Conservation (phyloP, 2,113 vertebrate genomes). For the Pao palembangensis region DNA sequence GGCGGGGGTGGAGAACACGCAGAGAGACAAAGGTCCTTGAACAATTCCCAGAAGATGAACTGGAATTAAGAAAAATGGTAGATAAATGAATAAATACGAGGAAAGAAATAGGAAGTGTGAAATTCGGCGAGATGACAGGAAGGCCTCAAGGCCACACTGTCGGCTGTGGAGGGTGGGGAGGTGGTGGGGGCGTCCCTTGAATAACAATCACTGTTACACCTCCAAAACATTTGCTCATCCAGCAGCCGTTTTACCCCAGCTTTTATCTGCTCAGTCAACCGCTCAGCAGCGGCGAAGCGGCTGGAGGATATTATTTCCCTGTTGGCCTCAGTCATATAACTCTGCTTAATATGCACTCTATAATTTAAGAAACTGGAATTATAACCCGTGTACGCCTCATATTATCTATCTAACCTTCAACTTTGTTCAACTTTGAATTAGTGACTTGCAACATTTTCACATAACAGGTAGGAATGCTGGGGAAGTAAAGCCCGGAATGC, state of each 20-base stretch:
- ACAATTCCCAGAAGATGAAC: constrained; percentile 72
- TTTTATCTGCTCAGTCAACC: constrained; percentile 80
- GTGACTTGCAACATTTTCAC: constrained; percentile 66
- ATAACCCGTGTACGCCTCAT: constrained; percentile 71
- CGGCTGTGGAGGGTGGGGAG: constrained; percentile 44
- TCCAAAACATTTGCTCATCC: constrained; percentile 80
- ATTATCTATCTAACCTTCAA: constrained; percentile 78
- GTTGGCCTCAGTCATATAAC: constrained; percentile 77
- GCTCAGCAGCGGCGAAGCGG: constrained; percentile 67
- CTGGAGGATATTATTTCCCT: constrained; percentile 82
- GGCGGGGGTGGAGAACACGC: constrained; percentile 40
- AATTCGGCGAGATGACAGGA: constrained; percentile 72
- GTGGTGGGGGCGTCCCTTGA: constrained; percentile 70
- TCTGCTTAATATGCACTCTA: constrained; percentile 80
- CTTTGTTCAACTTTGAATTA: constrained; percentile 77
- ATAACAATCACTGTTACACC: constrained; percentile 80
- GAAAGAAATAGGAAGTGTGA: constrained; percentile 62
- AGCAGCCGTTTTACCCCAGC: constrained; percentile 72
- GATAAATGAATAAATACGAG: constrained; percentile 70
- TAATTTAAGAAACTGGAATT: constrained; percentile 79
- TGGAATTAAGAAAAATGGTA: constrained; percentile 70
- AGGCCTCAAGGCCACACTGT: constrained; percentile 71
- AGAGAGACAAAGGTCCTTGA: constrained; percentile 70
- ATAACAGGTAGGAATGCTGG: constrained; percentile 59
- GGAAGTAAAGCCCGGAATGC: constrained; percentile 64